Conservation (phyloP, 2,113 vertebrate species). For the Hyla sarda region DNA sequence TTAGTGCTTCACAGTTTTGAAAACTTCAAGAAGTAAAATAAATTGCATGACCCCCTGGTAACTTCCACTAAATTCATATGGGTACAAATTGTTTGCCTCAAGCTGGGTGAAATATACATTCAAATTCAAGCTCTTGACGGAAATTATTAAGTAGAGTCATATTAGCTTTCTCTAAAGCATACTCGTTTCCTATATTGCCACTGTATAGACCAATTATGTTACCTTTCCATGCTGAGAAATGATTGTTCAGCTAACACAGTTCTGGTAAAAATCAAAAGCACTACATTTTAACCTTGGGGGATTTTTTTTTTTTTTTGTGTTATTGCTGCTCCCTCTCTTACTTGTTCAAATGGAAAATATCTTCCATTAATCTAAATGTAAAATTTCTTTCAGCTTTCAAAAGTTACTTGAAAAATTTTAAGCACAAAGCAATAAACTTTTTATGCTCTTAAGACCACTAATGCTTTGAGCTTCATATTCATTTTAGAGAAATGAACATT, state of each 20-base stretch:
- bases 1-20: constrained; percentile 70
- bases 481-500: constrained; percentile 85
- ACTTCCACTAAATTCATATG: constrained; percentile 76
- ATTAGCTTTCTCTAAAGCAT: constrained; percentile 82
- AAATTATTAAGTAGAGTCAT: constrained; percentile 85
- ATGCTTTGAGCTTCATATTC: constrained; percentile 83
- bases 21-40: constrained; percentile 78
- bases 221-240: constrained; percentile 82
- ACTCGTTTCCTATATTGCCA: constrained; percentile 77
- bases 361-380: constrained; percentile 87
- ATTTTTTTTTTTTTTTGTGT: constrained; percentile 72
- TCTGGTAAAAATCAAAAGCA: constrained; percentile 80
- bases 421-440: constrained; percentile 84
- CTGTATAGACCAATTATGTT: constrained; percentile 83
- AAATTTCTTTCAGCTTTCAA: constrained; percentile 80
- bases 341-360: constrained; percentile 81
- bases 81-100: constrained; percentile 82
- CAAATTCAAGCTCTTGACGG: constrained; percentile 79
- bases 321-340: constrained; percentile 76
- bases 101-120: constrained; percentile 81
- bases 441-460: constrained; percentile 84
- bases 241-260: constrained; percentile 81
- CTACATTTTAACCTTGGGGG: constrained; percentile 83
- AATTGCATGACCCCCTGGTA: constrained; percentile 76
- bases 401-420: constrained; percentile 85